These are phyloP conservation scores for Hymenopus coronatus DNA, from an alignment of 2,888 invertebrate genomes.

Conservation along the genomic window DNA sequence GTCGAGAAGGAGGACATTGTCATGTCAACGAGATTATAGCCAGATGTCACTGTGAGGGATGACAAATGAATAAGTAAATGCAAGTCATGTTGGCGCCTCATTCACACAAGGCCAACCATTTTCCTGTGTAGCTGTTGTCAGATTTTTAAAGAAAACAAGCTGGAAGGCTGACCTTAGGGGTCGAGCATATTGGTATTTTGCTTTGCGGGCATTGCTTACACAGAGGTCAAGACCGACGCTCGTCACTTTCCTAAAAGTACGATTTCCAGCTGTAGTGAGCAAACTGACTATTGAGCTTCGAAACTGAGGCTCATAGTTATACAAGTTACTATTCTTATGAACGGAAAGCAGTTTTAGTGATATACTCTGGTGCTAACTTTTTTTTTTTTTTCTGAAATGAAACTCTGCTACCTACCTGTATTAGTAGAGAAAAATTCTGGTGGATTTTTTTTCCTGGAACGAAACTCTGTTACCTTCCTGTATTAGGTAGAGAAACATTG, in stretches of 20 bases:
- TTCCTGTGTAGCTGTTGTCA: background rate
- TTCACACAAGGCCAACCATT: background rate
- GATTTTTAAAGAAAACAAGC: background rate
- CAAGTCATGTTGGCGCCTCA: slow-evolving; percentile 25
- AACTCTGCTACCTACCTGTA: no score
- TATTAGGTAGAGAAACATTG: no score
- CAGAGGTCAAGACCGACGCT: background rate
- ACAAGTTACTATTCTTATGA: no score
- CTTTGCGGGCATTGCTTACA: background rate
- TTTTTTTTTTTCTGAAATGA: no score
- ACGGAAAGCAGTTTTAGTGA: no score
- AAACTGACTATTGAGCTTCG: no score
- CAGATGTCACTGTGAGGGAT: slow-evolving; percentile 29
- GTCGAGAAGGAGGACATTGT: slow-evolving; percentile 27
- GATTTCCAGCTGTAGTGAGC: background rate
- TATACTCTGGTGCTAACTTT: no score
- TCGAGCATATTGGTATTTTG: background rate
- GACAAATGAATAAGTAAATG: slow-evolving; percentile 25
- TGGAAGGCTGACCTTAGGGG: background rate
- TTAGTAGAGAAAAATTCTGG: no score
- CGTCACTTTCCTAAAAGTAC: background rate
- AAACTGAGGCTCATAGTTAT: no score
- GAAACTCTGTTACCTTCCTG: no score
- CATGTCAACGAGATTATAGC: slow-evolving; percentile 30
- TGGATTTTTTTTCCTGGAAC: no score